Evolutionary conservation across 2,797 vertebrate species (phyloP).

Genomic region (Streptopelia turtur): DNA sequence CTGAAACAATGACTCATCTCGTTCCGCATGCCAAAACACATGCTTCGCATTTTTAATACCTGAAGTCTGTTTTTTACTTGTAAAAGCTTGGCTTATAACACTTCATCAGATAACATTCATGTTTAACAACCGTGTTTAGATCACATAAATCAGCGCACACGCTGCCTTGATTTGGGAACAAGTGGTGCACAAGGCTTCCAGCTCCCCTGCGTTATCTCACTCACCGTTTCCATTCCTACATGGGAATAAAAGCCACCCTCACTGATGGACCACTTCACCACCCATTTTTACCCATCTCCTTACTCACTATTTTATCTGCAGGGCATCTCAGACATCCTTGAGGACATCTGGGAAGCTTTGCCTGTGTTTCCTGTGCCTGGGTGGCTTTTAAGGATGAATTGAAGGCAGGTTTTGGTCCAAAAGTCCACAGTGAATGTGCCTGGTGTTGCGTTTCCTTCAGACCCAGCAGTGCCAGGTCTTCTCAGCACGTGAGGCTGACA

Average conservation of each 20-base stretch:
- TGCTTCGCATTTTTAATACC: not conserved
- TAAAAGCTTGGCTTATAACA: not conserved
- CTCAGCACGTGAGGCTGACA: not conserved
- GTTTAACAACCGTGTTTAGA: not conserved
- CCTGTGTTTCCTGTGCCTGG: not conserved
- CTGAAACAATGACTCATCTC: not conserved
- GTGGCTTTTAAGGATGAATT: not conserved
- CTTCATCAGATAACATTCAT: not conserved
- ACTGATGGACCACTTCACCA: no score
- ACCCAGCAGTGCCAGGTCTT: not conserved
- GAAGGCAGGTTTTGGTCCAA: not conserved
- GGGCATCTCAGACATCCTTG: not conserved
- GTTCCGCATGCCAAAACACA: not conserved
- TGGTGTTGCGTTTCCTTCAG: not conserved
- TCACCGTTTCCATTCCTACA: not conserved
- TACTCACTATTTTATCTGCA: not conserved
- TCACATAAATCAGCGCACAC: not conserved
- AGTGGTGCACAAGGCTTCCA: not conserved
- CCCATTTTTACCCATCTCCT: not conserved
- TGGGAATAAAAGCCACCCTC: not conserved
- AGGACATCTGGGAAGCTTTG: not conserved
- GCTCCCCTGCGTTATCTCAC: not conserved
- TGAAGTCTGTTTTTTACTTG: not conserved
- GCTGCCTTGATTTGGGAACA: not conserved
- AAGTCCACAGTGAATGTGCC: fast-evolving